phyloP scores from a whole-genome alignment of 2,113 vertebrate genomes.

The Phocoena sinus region DNA sequence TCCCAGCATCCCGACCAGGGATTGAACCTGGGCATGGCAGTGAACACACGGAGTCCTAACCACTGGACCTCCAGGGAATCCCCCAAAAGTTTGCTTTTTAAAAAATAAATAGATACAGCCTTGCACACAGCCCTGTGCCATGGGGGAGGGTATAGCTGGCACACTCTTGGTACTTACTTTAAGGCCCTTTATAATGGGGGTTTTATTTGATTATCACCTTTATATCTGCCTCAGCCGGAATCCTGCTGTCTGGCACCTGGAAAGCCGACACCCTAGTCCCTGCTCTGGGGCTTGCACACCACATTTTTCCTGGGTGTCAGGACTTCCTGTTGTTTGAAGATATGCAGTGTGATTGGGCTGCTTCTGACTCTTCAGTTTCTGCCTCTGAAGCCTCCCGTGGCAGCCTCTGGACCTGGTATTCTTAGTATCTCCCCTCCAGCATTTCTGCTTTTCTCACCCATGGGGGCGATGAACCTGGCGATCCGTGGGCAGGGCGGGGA shows the following conservation, averaged over 20 bases:
- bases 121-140: background rate
- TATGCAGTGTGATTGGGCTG: background rate
- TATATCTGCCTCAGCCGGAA: background rate
- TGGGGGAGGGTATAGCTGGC: background rate
- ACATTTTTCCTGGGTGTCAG: background rate
- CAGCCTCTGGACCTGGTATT: rapidly evolving
- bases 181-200: background rate
- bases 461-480: no score
- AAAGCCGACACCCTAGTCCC: background rate
- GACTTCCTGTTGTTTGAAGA: background rate
- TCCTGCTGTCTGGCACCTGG: constrained; percentile 53
- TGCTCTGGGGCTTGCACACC: background rate
- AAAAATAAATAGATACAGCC: background rate
- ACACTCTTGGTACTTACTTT: background rate
- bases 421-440: background rate
- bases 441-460: background rate
- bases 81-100: background rate
- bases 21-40: no score
- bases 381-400: rapidly evolving
- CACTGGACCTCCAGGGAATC: no score
- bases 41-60: no score
- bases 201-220: constrained; percentile 45
- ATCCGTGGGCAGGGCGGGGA: background rate
- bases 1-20: no score
- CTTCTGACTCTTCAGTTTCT: background rate